Conservation (phyloP, 2,888 invertebrate genomes). For the Alsophila aescularia region DNA sequence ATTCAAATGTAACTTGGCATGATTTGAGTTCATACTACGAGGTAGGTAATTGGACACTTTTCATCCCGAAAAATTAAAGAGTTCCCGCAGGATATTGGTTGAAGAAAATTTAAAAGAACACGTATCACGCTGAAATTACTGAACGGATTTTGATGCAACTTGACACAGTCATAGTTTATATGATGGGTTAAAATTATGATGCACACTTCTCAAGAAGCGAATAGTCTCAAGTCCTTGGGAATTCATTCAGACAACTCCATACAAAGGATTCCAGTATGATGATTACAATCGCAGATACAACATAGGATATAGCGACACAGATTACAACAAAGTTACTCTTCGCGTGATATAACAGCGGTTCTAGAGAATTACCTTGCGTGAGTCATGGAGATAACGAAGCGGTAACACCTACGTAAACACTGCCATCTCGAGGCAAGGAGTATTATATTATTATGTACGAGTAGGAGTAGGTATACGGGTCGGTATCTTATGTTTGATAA, state of each 20-base stretch:
- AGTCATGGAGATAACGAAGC: conserved; percentile 28
- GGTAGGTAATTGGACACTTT: too few species aligned
- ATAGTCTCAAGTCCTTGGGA: conserved; percentile 15
- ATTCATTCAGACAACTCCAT: conserved; percentile 14
- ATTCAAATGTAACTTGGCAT: too few species aligned
- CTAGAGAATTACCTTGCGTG: conserved; percentile 18
- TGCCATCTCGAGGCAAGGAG: conserved; percentile 3
- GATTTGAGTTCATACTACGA: too few species aligned
- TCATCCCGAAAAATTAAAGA: too few species aligned
- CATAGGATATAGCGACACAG: background rate
- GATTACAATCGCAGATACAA: conserved; percentile 18
- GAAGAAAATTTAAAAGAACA: too few species aligned
- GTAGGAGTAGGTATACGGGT: background rate
- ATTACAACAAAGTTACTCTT: background rate
- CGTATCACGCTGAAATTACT: too few species aligned
- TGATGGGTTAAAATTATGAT: too few species aligned
- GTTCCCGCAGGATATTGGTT: too few species aligned
- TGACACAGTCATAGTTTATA: too few species aligned
- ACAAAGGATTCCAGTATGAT: background rate
- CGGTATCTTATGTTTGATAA: conserved; percentile 3
- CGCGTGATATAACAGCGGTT: background rate
- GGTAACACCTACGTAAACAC: conserved; percentile 32
- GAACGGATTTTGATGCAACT: too few species aligned
- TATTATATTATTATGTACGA: too few species aligned
- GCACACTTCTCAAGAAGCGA: background rate